These are phyloP conservation scores for Balearica regulorum DNA, from an alignment of 2,797 vertebrate species.

Conservation along the genomic window DNA sequence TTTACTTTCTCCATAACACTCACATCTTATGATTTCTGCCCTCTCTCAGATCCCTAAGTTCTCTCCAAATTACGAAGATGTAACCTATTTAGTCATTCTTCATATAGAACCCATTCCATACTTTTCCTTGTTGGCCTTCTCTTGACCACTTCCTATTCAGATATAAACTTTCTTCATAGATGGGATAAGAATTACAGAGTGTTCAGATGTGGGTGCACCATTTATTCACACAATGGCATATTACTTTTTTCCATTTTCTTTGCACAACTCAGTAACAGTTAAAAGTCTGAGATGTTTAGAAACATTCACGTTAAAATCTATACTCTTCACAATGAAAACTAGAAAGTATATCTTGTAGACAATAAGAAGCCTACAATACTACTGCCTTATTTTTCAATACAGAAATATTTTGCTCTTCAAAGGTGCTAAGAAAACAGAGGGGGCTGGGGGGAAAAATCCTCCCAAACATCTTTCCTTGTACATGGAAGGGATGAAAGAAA, in stretches of 20 bases:
- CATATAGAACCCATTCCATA: not conserved
- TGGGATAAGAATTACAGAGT: not conserved
- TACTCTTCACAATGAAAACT: not conserved
- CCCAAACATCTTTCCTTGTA: not conserved
- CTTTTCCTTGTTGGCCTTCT: not conserved
- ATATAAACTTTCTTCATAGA: not conserved
- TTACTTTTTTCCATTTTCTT: not conserved
- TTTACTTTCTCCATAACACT: not conserved
- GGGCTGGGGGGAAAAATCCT: rapidly evolving
- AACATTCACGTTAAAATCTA: not conserved
- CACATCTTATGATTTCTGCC: not conserved
- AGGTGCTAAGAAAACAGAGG: not conserved
- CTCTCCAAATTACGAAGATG: not conserved
- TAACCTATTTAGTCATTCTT: not conserved
- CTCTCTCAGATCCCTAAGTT: not conserved
- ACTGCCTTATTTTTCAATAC: not conserved
- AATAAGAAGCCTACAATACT: not conserved
- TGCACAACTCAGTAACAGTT: not conserved
- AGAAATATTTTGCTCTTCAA: not conserved
- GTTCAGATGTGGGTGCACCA: not conserved
- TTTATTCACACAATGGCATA: not conserved
- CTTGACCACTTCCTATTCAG: not conserved
- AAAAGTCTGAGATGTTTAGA: not conserved
- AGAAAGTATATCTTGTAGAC: not conserved
- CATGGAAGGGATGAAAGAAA: not conserved